These are phyloP conservation scores for Cyprinodon variegatus DNA, from an alignment of 2,113 vertebrate genomes.

Conservation along the genomic window DNA sequence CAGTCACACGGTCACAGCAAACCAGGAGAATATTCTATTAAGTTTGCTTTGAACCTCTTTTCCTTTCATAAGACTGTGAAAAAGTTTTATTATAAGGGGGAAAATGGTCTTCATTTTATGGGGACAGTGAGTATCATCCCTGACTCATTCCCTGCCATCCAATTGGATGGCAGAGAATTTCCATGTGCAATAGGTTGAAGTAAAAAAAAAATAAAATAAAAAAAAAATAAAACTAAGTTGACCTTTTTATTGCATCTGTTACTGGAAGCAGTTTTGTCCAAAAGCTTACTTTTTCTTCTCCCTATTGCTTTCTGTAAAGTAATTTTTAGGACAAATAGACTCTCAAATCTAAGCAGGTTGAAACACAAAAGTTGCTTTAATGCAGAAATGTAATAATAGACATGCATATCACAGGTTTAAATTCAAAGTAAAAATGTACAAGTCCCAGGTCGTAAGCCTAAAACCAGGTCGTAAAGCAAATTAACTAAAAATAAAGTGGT, in stretches of 20 bases:
- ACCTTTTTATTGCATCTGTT: constrained; percentile 32
- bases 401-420: neutral
- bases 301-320: constrained; percentile 3
- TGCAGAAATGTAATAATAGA: neutral
- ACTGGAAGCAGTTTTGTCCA: constrained; percentile 9
- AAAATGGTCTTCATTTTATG: constrained; percentile 54
- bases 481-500: too few relatives aligned
- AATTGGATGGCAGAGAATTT: constrained; percentile 31
- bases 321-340: neutral
- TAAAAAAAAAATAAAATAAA: constrained; percentile 25
- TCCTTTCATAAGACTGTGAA: constrained; percentile 42
- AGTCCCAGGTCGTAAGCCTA: too few relatives aligned
- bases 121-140: constrained; percentile 18
- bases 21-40: constrained; percentile 55
- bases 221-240: constrained; percentile 19
- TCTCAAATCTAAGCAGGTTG: neutral
- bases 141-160: neutral
- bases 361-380: neutral
- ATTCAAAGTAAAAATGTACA: too few relatives aligned
- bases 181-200: constrained; percentile 32
- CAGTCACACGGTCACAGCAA: constrained; percentile 40
- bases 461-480: too few relatives aligned
- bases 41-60: constrained; percentile 65
- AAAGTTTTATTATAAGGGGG: constrained; percentile 39
- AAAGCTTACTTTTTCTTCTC: constrained; percentile 28